Evolutionary conservation across 1,140 invertebrate species (phyloP).

Genomic region (Chymomyza costata): DNA sequence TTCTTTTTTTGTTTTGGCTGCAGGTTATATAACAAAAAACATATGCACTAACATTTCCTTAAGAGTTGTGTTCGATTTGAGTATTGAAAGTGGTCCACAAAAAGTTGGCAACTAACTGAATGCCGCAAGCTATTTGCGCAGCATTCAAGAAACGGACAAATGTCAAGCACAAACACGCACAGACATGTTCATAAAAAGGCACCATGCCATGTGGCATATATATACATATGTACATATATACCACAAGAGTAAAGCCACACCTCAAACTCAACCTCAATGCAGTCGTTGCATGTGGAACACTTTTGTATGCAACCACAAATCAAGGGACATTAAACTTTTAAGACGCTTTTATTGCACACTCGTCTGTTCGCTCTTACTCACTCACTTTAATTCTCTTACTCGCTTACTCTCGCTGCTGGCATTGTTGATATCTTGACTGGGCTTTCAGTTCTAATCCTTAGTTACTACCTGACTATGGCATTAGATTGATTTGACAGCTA

Average conservation of each 20-base stretch:
- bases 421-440: conserved; percentile 4
- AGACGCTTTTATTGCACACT: conserved; percentile 65
- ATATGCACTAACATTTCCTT: too few species aligned
- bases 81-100: conserved; percentile 9
- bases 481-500: conserved; percentile 57
- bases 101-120: conserved; percentile 16
- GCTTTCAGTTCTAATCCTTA: conserved; percentile 47
- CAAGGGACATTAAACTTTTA: conserved; percentile 64
- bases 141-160: conserved; percentile 5
- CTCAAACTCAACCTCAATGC: too few species aligned
- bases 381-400: too few species aligned
- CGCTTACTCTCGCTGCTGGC: too few species aligned
- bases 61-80: too few species aligned
- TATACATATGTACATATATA: too few species aligned
- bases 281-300: too few species aligned
- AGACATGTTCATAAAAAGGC: too few species aligned
- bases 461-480: conserved; percentile 9
- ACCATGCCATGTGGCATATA: too few species aligned
- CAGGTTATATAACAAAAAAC: too few species aligned
- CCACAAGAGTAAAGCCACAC: too few species aligned
- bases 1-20: too few species aligned
- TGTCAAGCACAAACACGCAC: conserved; percentile 40
- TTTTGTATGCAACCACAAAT: conserved; percentile 58
- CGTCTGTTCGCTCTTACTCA: conserved; percentile 15
- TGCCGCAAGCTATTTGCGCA: conserved; percentile 20